phyloP scores from a whole-genome alignment of 2,888 invertebrate species.

The Nemapogon koenigi region DNA sequence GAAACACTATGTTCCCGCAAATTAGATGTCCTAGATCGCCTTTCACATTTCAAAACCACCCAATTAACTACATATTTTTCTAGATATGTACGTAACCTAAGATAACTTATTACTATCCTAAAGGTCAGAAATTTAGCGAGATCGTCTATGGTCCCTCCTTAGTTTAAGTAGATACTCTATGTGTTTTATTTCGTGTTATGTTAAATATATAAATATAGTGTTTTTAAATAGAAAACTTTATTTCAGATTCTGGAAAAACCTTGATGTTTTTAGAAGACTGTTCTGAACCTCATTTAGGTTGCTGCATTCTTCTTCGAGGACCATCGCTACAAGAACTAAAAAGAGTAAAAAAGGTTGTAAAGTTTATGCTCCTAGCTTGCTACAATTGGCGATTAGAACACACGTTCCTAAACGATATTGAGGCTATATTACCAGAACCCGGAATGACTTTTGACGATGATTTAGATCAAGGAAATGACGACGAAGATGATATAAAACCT shows the following conservation, averaged over 20 bases:
- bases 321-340: constrained; percentile 73
- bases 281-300: constrained; percentile 80
- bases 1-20: too few relatives aligned
- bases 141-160: too few relatives aligned
- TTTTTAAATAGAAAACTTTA: too few relatives aligned
- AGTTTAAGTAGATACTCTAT: too few relatives aligned
- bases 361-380: constrained; percentile 80
- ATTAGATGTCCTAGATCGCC: too few relatives aligned
- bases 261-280: constrained; percentile 95
- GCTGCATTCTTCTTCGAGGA: constrained; percentile 88
- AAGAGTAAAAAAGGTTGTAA: constrained; percentile 83
- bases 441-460: constrained; percentile 46
- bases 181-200: too few relatives aligned
- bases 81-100: too few relatives aligned
- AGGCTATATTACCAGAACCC: constrained; percentile 47
- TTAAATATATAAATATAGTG: too few relatives aligned
- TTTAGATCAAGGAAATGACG: constrained; percentile 9
- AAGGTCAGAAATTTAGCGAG: too few relatives aligned
- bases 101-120: too few relatives aligned
- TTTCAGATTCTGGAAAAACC: constrained; percentile 75
- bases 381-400: constrained; percentile 95
- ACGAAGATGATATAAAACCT: background rate
- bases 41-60: too few relatives aligned
- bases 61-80: too few relatives aligned
- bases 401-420: constrained; percentile 90